Evolutionary conservation across 2,888 invertebrate species (phyloP), one percentile per base, ranked within the genome.

Genomic region (Ochropleura plecta): DNA sequence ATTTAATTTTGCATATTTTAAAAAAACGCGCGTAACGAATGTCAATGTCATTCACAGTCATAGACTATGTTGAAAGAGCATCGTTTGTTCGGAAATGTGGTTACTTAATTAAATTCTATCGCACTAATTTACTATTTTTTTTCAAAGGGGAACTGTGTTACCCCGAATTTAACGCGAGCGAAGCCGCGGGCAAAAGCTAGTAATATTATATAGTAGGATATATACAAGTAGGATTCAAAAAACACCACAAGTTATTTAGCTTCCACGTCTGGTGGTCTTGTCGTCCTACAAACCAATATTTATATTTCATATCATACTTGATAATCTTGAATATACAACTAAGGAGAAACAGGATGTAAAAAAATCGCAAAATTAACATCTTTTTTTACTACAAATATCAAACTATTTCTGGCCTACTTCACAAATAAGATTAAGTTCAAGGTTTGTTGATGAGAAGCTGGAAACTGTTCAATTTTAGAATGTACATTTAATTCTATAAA

Each of bases 401-500:
- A 20, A 49, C 9, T 12, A 51, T 40, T 46, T 51, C 20, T 76
- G 40, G 7, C n/a, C 30, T 14, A 42, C n/a, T 18, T 10, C 9
- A 59, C 5, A 59, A 59, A 66, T n/a, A 46, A 51, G 20, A 9
- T 1, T 5, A 49, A 12, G 14, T 57, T 64, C 75, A 75, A 76
- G 66, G 67, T 48, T 14, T 46, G 1, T 12, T 51, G 18, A 30
- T 12, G 4, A n/a, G 0, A 6, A 6, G 8, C 16, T n/a, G 3
- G 12, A 53, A 30, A 30, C 0, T 9, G 18, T 60, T 53, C 0
- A 6, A 14, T 46, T 48, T 16, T 3, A 20, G 8, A 30, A 42
- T 51, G 4, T 44, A 49, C 7, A 5, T 66, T 4, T 10, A 66
- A 51, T 18, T 70, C 20, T 14, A 51, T 51, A 64, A 12, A 1